Base-by-base conservation (phyloP, 2,888 invertebrate genomes). In the Thumatha senex region DNA sequence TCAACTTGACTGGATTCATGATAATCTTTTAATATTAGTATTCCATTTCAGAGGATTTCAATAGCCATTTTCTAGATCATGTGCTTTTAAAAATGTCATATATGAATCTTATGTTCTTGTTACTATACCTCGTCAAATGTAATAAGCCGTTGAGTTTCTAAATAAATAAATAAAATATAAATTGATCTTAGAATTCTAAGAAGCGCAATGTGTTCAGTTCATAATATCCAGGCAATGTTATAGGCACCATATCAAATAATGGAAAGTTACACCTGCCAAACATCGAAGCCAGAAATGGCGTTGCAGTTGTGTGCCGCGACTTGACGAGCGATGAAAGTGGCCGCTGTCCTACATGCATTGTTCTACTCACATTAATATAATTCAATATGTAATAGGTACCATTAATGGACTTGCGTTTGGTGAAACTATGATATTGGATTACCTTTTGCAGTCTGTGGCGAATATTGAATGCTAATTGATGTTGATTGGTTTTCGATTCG, bases 261-360 rank as follows among this genome's bases (percentile, higher is more conserved):
- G 57, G 68, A 75, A 70, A 74, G 70, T 54, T 51, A 54, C 53
- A 54, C 50, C 64, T 61, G 53, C 67, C 65, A 64, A 66, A 74
- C 15, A 67, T 70, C 52, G 43, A 29, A 40, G 31, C 68, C 70
- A 58, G 70, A 69, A 70, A 76, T 73, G 77, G 75, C 64, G 63
- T 59, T 57, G 72, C 59, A 64, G 51, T 59, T 54, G 54, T 56
- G 54, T 47, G 61, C 65, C 72, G 18, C 18, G 18, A 31, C 31
- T 10, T 31, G 10, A 74, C 45, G 62, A 68, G 65, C 67, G 63
- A 73, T 68, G 78, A 78, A 78, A 78, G 77, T 67, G 71, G 53
- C 62, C 67, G 68, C 58, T 70, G 76, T 70, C 71, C 77, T 69
- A 70, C 66, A 74, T 77, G 74, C 68, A 71, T 78, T 76, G 74